phyloP scores from a whole-genome alignment of 2,797 vertebrate species.

The Adrianichthys oophorus region DNA sequence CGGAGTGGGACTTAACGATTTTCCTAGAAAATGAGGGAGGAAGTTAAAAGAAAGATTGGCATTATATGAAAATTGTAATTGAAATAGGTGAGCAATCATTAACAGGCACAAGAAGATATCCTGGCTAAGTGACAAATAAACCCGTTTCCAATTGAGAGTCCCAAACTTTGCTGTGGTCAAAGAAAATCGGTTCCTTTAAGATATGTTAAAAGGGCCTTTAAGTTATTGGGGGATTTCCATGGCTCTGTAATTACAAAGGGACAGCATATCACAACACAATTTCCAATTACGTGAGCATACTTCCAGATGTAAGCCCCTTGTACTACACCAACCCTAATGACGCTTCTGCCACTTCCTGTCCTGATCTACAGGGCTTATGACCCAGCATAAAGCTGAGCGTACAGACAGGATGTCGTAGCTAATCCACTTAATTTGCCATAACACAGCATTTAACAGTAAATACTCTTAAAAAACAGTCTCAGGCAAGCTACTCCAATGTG shows the following conservation, averaged over 20 bases:
- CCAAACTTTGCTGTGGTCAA: conserved; percentile 8
- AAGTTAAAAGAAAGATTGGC: no score
- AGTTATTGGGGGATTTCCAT: conserved; percentile 27
- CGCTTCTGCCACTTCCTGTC: conserved; percentile 45
- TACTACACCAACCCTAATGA: conserved; percentile 18
- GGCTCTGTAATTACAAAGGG: conserved; percentile 38
- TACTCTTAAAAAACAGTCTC: conserved; percentile 29
- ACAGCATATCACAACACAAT: conserved; percentile 34
- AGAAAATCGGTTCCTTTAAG: conserved; percentile 31
- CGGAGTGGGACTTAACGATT: no score
- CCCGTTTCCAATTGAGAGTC: conserved; percentile 10
- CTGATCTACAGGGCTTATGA: conserved; percentile 27
- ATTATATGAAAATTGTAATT: not conserved
- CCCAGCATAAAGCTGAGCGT: conserved; percentile 13
- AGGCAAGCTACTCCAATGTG: conserved; percentile 31
- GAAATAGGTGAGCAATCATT: not conserved
- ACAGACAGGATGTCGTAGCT: conserved; percentile 34
- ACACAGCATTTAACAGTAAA: conserved; percentile 46
- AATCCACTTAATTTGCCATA: conserved; percentile 43
- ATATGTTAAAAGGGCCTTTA: conserved; percentile 21
- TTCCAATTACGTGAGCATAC: conserved; percentile 44
- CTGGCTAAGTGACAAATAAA: conserved; percentile 1
- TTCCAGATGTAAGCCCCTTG: conserved; percentile 53
- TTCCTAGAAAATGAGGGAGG: not conserved
- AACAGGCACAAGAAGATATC: conserved; percentile 1